Base-by-base conservation (phyloP, 2,797 vertebrate species). In the Halcyon chelicuti region DNA sequence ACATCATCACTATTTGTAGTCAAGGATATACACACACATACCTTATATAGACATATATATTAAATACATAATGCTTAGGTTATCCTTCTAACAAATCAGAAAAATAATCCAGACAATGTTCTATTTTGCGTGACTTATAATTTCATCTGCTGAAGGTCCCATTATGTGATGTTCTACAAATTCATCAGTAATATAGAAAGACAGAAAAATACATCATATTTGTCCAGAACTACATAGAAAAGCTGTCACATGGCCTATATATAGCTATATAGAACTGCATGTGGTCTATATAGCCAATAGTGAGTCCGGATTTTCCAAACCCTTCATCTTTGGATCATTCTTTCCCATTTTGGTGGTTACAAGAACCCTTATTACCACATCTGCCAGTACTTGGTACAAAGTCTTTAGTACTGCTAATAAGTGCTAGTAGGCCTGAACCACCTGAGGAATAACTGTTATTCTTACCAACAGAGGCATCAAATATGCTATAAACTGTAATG, bases 291-390 rank as follows among this genome's bases (percentile, higher is more conserved):
- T 3, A 75, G 31, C 4, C 21, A 83, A 40, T 16, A 52, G 1
- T 39, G 23, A 20, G 21, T 16, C 28, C 71, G 31, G 21, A 57
- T 57, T 10, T 91, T 51, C 39, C 49, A 90, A 71, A 68, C 8
- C 8, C 10, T 13, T 61, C 2, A 1, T 10, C 37, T 80, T 65
- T 2, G 0, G 15, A 29, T n/a, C 9, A 28, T 66, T 60, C 28
- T 70, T 14, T 79, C 44, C 26, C 26, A 55, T 58, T 67, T 77
- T 57, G 7, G 25, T 44, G 17, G 46, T 44, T 65, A 49, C 12
- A 46, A 61, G 33, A 86, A n/a, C 8, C 11, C 20, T 65, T 61
- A 31, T 26, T 54, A 47, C 26, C 49, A 60, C 14, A 40, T 72
- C 35, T 82, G 10, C 35, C 39, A 83, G 49, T 44, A 58, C 17